These are phyloP conservation scores for Littorina saxatilis DNA, from an alignment of 1,140 invertebrate genomes.

Conservation along the genomic window DNA sequence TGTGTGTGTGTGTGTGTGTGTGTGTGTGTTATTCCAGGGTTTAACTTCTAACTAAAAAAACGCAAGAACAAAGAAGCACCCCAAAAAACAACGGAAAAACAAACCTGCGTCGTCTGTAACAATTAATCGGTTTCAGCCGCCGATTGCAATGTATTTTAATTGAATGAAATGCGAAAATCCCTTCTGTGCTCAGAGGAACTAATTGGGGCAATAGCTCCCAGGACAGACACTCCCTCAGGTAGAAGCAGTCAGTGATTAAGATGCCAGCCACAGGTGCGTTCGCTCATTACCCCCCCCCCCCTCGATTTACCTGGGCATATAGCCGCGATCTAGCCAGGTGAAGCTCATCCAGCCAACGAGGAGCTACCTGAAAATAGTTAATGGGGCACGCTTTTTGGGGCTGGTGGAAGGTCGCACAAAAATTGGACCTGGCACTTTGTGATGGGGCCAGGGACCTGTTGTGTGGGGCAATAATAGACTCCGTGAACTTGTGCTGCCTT, in stretches of 20 bases:
- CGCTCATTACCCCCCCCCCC: background rate
- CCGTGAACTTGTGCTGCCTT: background rate
- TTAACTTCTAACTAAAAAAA: background rate
- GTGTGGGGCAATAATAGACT: background rate
- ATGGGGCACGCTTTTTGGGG: background rate
- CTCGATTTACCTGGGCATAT: background rate
- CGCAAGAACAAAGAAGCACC: background rate
- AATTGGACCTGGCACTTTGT: slow-evolving; percentile 6
- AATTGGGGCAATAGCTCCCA: too few species aligned
- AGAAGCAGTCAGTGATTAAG: background rate
- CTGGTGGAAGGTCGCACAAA: too few species aligned
- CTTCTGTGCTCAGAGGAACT: too few species aligned
- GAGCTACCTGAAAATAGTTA: background rate
- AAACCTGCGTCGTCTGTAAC: too few species aligned
- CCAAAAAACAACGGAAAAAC: too few species aligned
- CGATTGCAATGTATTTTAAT: too few species aligned
- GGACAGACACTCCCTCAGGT: too few species aligned
- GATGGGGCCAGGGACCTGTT: background rate
- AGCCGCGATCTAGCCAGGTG: background rate
- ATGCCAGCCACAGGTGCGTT: background rate
- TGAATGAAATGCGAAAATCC: too few species aligned
- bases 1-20: background rate
- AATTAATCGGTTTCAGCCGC: too few species aligned
- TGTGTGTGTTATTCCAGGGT: too few species aligned
- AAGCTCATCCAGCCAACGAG: background rate